phyloP scores from a whole-genome alignment of 2,113 vertebrate genomes.

The Corydoras sp. region DNA sequence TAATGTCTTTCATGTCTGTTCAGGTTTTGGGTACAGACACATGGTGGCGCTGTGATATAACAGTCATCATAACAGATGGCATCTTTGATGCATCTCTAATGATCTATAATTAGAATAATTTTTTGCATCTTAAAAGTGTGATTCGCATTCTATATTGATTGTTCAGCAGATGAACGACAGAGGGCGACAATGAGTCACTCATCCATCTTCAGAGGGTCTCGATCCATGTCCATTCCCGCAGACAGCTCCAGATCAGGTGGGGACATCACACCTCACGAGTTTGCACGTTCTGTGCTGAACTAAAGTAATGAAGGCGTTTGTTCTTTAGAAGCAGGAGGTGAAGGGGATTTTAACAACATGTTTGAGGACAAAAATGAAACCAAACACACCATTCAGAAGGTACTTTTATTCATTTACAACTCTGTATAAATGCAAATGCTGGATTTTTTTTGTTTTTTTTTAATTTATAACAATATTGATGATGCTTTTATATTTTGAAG shows the following conservation, averaged over 20 bases:
- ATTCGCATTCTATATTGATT: neutral
- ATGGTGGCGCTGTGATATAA: too few species aligned
- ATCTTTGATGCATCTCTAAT: too few species aligned
- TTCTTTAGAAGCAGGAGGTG: conserved; percentile 45
- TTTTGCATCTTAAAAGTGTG: neutral
- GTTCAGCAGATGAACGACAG: conserved; percentile 56
- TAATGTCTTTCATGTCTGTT: too few species aligned
- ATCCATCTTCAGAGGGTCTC: conserved; percentile 59
- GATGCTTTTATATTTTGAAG: conserved; percentile 52
- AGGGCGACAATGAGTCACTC: conserved; percentile 48
- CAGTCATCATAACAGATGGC: too few species aligned
- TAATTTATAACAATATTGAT: neutral
- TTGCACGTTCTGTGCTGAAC: too few species aligned
- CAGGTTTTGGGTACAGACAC: too few species aligned
- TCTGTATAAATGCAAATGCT: too few species aligned
- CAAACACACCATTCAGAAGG: conserved; percentile 59
- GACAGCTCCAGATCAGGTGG: conserved; percentile 53
- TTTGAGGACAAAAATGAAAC: conserved; percentile 63
- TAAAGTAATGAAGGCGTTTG: neutral
- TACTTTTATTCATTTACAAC: conserved; percentile 36
- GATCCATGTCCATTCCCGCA: conserved; percentile 59
- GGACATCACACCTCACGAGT: neutral
- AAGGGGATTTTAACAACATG: conserved; percentile 58
- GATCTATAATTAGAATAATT: too few species aligned
- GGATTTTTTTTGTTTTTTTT: neutral